These are phyloP conservation scores for Mesoligia furuncula DNA, from an alignment of 2,888 invertebrate species.

Conservation along the genomic window DNA sequence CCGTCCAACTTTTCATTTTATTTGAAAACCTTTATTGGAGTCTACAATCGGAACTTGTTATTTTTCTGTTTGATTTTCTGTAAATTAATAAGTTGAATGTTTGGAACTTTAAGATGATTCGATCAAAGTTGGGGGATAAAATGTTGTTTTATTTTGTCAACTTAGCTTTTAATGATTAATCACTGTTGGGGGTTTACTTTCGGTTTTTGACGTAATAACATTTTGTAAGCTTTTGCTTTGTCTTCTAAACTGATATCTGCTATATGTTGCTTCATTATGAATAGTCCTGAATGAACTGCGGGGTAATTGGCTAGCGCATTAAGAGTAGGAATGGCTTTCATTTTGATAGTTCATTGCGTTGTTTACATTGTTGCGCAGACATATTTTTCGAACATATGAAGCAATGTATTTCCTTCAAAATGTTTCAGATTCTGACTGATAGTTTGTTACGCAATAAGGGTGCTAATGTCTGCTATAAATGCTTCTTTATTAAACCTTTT, in stretches of 20 bases:
- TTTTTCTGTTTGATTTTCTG: slow-evolving; percentile 65
- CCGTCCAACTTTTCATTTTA: slow-evolving; percentile 62
- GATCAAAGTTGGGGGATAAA: slow-evolving; percentile 42
- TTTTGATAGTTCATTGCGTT: too few species aligned
- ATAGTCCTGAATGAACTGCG: not conserved
- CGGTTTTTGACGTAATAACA: not conserved
- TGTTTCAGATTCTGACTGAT: not conserved
- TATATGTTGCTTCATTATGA: not conserved
- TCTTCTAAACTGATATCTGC: not conserved
- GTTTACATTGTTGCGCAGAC: not conserved
- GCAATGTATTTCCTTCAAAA: too few species aligned
- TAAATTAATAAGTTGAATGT: slow-evolving; percentile 61
- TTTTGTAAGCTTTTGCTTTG: slow-evolving; percentile 3
- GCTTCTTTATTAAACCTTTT: not conserved
- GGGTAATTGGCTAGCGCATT: not conserved
- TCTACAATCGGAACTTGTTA: slow-evolving; percentile 52
- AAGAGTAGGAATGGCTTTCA: not conserved
- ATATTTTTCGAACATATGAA: not conserved
- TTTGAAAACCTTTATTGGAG: slow-evolving; percentile 58
- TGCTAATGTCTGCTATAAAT: not conserved
- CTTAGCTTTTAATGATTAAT: slow-evolving; percentile 43
- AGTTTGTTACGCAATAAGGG: not conserved
- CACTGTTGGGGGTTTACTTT: slow-evolving; percentile 19
- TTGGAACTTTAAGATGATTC: slow-evolving; percentile 49
- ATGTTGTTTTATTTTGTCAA: slow-evolving; percentile 43